Base-by-base conservation (phyloP, 2,797 vertebrate species). In the Poecile montanus region DNA sequence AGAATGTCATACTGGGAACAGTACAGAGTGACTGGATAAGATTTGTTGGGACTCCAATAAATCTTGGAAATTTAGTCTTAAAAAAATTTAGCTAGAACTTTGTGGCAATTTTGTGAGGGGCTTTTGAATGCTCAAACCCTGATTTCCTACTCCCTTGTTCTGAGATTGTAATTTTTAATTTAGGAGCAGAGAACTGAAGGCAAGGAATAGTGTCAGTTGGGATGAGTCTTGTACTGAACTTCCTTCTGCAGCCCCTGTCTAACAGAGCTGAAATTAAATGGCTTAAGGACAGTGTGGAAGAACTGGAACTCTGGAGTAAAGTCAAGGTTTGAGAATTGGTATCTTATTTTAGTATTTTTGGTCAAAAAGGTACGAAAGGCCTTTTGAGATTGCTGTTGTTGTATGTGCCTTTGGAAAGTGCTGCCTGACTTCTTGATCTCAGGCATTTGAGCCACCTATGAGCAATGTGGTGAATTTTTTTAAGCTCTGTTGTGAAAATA, bases 61-160 rank as follows among this genome's bases (percentile, higher is more conserved):
- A 4, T 13, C 60, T 42, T 34, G 67, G 74, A 56, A 60, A 42
- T 89, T 81, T 6, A 45, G 56, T 38, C 53, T 65, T 53, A n/a
- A 61, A 62, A 75, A 76, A 70, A 36, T 3, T 10, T 13, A 66
- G 44, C 67, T 60, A 58, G n/a, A 79, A 26, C 36, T 92, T 50
- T 32, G 16, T 30, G 63, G 47, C 58, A 47, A 10, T 75, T 78
- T 23, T 10, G n/a, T 50, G 57, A 66, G 50, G 61, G 40, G 25
- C 44, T 72, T 84, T 58, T 47, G 42, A 66, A 44, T 45, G 47
- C 45, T 72, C 34, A 54, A 3, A 71, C 65, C 34, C 26, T 10
- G 11, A 13, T 90, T 92, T 93, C 53, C 70, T 91, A 23, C 14
- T 76, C 53, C n/a, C 63, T 79, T 34, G 22, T 42, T 85, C 36